phyloP scores from a whole-genome alignment of 2,797 vertebrate species.

The Psittacula echo region DNA sequence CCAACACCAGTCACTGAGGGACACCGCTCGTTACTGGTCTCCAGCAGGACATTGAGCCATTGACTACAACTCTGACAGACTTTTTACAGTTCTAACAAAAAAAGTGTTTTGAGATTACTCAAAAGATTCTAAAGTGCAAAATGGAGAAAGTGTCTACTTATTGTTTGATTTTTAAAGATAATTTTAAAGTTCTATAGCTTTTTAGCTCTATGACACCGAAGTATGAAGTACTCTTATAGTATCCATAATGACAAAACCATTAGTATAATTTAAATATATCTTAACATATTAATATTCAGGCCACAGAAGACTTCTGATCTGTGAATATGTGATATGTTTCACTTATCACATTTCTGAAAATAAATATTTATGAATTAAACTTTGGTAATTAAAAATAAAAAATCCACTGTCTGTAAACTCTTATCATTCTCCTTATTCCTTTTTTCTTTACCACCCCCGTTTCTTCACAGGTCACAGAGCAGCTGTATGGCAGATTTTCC shows the following conservation, averaged over 20 bases:
- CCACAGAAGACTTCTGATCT: background rate
- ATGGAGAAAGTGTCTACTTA: background rate
- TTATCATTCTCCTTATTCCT: background rate
- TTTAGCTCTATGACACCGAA: background rate
- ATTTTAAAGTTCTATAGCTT: background rate
- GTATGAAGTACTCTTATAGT: background rate
- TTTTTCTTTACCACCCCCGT: background rate
- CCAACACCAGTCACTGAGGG: no score
- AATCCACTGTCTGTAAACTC: background rate
- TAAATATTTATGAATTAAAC: background rate
- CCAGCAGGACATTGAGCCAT: no score
- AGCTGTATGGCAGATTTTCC: background rate
- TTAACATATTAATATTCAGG: background rate
- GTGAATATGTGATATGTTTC: background rate
- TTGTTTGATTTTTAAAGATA: background rate
- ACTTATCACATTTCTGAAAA: background rate
- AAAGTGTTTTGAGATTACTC: background rate
- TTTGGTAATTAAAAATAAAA: background rate
- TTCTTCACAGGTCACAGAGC: background rate
- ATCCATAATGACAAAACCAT: background rate
- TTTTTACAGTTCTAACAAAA: background rate
- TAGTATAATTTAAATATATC: background rate
- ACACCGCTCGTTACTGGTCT: no score
- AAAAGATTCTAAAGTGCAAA: background rate
- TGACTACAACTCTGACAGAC: background rate